Conservation (phyloP, 2,888 invertebrate species). For the Drosophila neonasuta region DNA sequence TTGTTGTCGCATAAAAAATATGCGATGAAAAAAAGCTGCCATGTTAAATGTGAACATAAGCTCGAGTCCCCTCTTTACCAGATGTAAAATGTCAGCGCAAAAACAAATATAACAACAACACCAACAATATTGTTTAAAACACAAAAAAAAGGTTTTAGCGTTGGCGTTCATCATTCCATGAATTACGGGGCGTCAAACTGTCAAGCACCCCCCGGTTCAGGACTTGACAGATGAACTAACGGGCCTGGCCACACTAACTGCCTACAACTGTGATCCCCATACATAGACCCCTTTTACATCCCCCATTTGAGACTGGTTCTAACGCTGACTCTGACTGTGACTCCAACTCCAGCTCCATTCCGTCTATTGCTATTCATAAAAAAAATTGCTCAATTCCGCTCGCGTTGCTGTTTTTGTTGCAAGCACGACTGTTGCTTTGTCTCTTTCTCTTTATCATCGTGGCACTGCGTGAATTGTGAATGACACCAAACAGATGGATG, state of each 20-base stretch:
- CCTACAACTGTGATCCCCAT: conserved; percentile 16
- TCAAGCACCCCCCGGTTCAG: conserved; percentile 67
- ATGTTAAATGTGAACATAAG: conserved; percentile 59
- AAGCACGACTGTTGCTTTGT: conserved; percentile 45
- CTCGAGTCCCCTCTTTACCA: conserved; percentile 42
- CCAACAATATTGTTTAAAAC: conserved; percentile 27
- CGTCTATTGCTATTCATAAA: conserved; percentile 75
- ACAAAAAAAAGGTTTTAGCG: conserved; percentile 46
- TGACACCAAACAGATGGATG: conserved; percentile 59
- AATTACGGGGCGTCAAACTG: conserved; percentile 79
- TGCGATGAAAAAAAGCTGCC: conserved; percentile 20
- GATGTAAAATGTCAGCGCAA: conserved; percentile 58
- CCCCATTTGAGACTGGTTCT: not conserved
- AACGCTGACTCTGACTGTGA: not conserved
- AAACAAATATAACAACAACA: conserved; percentile 1
- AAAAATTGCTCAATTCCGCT: conserved; percentile 75
- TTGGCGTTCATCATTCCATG: conserved; percentile 75
- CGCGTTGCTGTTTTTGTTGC: conserved; percentile 73
- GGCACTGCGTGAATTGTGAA: conserved; percentile 38
- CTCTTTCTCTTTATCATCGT: conserved; percentile 47
- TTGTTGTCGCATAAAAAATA: conserved; percentile 14
- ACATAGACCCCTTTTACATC: not conserved
- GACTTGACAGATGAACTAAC: conserved; percentile 70
- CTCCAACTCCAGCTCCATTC: conserved; percentile 44
- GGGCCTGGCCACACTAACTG: conserved; percentile 41